Evolutionary conservation across 2,888 invertebrate species (phyloP).

Genomic region (Halocaridina rubra): DNA sequence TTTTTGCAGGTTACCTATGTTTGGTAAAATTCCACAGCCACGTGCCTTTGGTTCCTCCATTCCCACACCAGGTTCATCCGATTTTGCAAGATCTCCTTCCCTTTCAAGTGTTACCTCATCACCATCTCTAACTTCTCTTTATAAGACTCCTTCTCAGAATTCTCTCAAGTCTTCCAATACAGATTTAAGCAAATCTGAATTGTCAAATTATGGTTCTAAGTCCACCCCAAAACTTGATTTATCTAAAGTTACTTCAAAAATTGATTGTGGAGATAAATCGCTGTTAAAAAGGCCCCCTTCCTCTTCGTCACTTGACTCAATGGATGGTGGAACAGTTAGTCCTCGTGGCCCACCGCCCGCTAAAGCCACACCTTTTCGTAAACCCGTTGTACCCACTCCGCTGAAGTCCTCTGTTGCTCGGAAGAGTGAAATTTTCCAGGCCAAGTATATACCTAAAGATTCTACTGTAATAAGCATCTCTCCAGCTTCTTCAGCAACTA

Average conservation of each 20-base stretch:
- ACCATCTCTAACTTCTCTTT: constrained; percentile 17
- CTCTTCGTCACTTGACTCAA: constrained; percentile 37
- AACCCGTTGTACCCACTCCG: constrained; percentile 52
- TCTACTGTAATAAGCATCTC: too few relatives aligned
- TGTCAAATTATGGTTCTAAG: constrained; percentile 20
- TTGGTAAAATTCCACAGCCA: constrained; percentile 42
- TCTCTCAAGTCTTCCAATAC: constrained; percentile 30
- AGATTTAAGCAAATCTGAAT: constrained; percentile 28
- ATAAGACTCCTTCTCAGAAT: constrained; percentile 52
- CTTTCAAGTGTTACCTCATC: constrained; percentile 49
- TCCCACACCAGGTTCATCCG: constrained; percentile 10
- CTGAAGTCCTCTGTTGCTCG: constrained; percentile 34
- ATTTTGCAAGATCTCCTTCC: constrained; percentile 42
- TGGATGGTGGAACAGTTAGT: constrained; percentile 8
- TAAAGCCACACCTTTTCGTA: constrained; percentile 43
- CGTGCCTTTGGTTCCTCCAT: constrained; percentile 24
- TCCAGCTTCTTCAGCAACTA: too few relatives aligned
- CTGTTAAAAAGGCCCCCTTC: constrained; percentile 46
- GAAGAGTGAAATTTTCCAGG: constrained; percentile 36
- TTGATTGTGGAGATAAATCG: constrained; percentile 52
- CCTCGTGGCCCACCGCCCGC: constrained; percentile 18
- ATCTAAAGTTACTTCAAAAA: constrained; percentile 42
- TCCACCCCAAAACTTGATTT: constrained; percentile 27
- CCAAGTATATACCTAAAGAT: too few relatives aligned
- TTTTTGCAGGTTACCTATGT: constrained; percentile 55